Percentiles rank a stretch among this genome's conserved stretches.
Evolutionary conservation across 35 echinoderm and acorn worm genomes (phyloP).

Genomic region (Diadema setosum): DNA sequence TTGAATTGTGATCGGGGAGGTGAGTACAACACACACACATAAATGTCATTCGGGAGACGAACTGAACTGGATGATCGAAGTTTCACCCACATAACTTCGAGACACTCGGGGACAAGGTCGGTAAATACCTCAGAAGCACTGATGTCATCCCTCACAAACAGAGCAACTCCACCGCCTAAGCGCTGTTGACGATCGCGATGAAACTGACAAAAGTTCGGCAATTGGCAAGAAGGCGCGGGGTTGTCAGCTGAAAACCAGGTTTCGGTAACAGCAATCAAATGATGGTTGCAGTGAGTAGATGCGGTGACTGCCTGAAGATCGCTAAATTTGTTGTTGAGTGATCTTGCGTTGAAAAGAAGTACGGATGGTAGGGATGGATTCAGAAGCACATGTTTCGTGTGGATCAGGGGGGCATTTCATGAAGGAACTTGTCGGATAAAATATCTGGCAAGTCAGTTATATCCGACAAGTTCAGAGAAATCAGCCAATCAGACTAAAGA

Average conservation of each 20-base stretch:
- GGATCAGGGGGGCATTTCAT: too few species aligned
- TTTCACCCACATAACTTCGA: background rate
- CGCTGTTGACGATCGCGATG: background rate
- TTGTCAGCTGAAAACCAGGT: background rate
- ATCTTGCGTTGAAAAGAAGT: background rate
- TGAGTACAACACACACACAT: background rate
- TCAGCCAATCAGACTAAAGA: too few species aligned
- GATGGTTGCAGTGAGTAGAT: background rate
- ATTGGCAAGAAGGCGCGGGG: background rate
- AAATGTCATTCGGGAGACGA: background rate
- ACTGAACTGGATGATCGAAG: background rate
- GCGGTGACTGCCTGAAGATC: background rate
- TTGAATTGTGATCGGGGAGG: background rate
- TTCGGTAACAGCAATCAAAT: background rate
- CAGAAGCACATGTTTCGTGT: too few species aligned
- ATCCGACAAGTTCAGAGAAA: too few species aligned
- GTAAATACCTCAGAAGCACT: background rate
- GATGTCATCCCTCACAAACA: background rate
- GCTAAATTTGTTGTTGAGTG: conserved; percentile 2
- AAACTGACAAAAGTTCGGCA: background rate
- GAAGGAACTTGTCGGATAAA: too few species aligned
- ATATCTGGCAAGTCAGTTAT: too few species aligned
- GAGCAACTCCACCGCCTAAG: background rate
- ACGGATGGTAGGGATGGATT: too few species aligned
- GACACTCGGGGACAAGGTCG: background rate